Base-by-base conservation (phyloP, 1,140 invertebrate genomes). In the Cardiocondyla obscurior region DNA sequence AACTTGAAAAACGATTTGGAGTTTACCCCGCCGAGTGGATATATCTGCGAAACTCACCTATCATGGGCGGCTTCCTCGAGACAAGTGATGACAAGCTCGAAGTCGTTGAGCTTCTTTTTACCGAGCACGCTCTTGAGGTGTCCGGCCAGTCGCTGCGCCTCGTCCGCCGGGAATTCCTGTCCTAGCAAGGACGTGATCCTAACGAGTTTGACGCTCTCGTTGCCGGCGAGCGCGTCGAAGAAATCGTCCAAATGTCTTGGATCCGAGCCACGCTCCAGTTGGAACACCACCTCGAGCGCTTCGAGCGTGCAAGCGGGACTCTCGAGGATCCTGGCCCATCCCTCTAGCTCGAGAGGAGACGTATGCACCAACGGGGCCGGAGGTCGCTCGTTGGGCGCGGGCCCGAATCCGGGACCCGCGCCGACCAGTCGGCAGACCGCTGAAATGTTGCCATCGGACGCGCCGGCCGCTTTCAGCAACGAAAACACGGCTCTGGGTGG, bases 71-170 rank as follows among this genome's bases (percentile, higher is more conserved):
- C 91, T 74, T 95, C 94, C 79, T 95, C 94, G 28, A 95, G 82
- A 69, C 94, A 94, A 0, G 94, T 95, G 77, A 95, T 93, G 74
- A 94, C 93, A 28, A 95, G 89, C 82, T 95, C 95, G 57, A 95
- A 94, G 55, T 93, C 93, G 87, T 94, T 92, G 33, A 95, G 90
- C 42, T 92, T 90, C 42, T 94, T 92, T 82, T 95, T 95, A 16
- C 91, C 83, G n/a, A 95, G 88, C 0, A 93, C 92, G 30, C 90
- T 93, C 44, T 92, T 91, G n/a, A 95, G 90, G 82, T 94, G 94
- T 16, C 90, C 91, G 16, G 94, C 94, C 16, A 95, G 69, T 57
- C 91, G 87, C 22, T 91, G 90, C 14, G 94, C 93, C 65, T 95
- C 94, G 28, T 91, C 89, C 1, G 91, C 90, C 0, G 93, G 92